Percentiles rank a stretch among this genome's conserved stretches.
These are phyloP conservation scores for Caenorhabditis sp. DNA, from an alignment of 2,888 invertebrate species.

Conservation along the genomic window DNA sequence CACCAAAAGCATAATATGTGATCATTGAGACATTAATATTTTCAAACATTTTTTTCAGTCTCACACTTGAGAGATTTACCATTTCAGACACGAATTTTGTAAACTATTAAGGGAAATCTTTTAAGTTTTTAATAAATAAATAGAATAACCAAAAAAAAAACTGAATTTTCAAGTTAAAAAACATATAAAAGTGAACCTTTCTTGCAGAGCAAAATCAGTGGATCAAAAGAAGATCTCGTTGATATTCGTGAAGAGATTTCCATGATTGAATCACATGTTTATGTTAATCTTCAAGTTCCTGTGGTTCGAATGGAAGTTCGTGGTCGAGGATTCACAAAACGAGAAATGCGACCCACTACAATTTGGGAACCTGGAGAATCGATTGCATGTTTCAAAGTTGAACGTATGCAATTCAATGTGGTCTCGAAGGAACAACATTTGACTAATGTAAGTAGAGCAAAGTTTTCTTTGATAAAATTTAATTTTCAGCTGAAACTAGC, in stretches of 20 bases:
- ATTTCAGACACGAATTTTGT: too few relatives aligned
- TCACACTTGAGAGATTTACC: too few relatives aligned
- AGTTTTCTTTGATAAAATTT: neutral
- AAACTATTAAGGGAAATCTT: too few relatives aligned
- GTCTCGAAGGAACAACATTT: slow-evolving; percentile 55
- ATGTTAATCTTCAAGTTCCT: slow-evolving; percentile 46
- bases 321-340: slow-evolving; percentile 33
- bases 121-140: too few relatives aligned
- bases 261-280: slow-evolving; percentile 46
- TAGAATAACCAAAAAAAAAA: too few relatives aligned
- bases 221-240: slow-evolving; percentile 15
- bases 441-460: slow-evolving; percentile 41
- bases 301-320: slow-evolving; percentile 35
- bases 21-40: too few relatives aligned
- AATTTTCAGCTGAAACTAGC: slow-evolving; percentile 46
- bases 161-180: neutral
- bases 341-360: slow-evolving; percentile 24
- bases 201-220: neutral
- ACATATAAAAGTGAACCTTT: neutral
- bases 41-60: too few relatives aligned
- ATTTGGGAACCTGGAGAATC: slow-evolving; percentile 52
- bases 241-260: slow-evolving; percentile 23
- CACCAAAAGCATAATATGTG: too few relatives aligned
- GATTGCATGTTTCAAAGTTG: slow-evolving; percentile 53
- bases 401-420: slow-evolving; percentile 50